A percentile compares a stretch with the other conserved stretches of the same genome.
phyloP scores from a whole-genome alignment of 1,140 invertebrate genomes.

The Cataglyphis hispanica region DNA sequence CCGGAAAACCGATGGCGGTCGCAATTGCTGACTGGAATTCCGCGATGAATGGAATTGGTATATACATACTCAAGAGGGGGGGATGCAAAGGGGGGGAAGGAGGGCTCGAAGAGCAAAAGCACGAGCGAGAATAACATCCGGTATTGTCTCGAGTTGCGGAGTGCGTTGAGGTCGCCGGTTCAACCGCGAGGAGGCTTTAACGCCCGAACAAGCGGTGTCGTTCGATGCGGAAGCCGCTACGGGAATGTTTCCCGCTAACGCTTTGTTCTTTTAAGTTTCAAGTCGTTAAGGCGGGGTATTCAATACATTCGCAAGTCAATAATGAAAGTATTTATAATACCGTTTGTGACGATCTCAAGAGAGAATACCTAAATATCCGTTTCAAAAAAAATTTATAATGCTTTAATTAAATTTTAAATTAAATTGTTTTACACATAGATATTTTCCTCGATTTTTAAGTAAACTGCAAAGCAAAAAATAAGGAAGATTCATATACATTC shows the following conservation, averaged over 20 bases:
- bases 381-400: conserved; percentile 7
- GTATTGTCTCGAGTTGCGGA: conserved; percentile 66
- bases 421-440: not conserved
- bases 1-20: conserved; percentile 72
- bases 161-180: conserved; percentile 62
- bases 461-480: not conserved
- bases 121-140: conserved; percentile 33
- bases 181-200: conserved; percentile 62
- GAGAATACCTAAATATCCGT: conserved; percentile 2
- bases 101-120: not conserved
- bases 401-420: not conserved
- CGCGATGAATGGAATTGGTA: conserved; percentile 77
- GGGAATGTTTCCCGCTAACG: conserved; percentile 15
- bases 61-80: conserved; percentile 36
- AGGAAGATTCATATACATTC: not conserved
- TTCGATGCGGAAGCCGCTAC: conserved; percentile 44
- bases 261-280: conserved; percentile 34
- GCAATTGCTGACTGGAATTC: conserved; percentile 74
- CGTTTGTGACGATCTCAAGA: not conserved
- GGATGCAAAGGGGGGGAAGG: not conserved
- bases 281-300: not conserved
- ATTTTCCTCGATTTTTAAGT: not conserved
- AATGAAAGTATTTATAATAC: not conserved
- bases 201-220: conserved; percentile 32
- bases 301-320: not conserved